phyloP scores from a whole-genome alignment of 2,113 vertebrate species.

The Heterochromis multidens region DNA sequence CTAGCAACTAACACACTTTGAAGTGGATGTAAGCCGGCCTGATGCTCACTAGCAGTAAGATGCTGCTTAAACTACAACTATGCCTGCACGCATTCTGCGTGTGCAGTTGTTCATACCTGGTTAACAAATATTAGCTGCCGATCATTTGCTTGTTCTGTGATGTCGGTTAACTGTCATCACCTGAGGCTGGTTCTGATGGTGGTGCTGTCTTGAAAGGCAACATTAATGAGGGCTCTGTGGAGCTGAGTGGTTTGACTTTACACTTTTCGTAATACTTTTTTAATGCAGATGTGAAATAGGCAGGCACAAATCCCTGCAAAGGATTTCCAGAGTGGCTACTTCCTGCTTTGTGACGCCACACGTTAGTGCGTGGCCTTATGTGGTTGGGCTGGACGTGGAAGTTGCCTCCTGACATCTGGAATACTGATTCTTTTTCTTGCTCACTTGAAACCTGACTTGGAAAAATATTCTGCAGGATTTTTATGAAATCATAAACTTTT shows the following conservation, averaged over 20 bases:
- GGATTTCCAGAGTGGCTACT: constrained; percentile 12
- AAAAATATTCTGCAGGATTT: background rate
- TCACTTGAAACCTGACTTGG: background rate
- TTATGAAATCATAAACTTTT: background rate
- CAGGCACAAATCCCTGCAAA: background rate
- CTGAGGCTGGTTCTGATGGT: background rate
- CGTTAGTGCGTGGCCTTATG: constrained; percentile 64
- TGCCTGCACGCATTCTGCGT: background rate
- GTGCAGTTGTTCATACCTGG: background rate
- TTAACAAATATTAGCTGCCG: background rate
- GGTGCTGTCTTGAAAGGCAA: background rate
- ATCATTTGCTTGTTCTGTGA: background rate
- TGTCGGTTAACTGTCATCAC: background rate
- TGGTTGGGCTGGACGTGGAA: constrained; percentile 54
- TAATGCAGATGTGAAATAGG: background rate
- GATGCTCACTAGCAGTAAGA: background rate
- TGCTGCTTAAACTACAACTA: accelerated
- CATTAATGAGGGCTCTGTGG: background rate
- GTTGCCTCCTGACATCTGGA: background rate
- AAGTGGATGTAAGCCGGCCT: constrained; percentile 16
- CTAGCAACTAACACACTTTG: constrained; percentile 15
- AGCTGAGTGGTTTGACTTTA: background rate
- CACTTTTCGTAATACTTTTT: background rate
- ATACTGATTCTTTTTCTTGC: background rate
- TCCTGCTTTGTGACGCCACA: constrained; percentile 61